Evolutionary conservation across 2,888 invertebrate species (phyloP).

Genomic region (Megaustenia siamemsis): DNA sequence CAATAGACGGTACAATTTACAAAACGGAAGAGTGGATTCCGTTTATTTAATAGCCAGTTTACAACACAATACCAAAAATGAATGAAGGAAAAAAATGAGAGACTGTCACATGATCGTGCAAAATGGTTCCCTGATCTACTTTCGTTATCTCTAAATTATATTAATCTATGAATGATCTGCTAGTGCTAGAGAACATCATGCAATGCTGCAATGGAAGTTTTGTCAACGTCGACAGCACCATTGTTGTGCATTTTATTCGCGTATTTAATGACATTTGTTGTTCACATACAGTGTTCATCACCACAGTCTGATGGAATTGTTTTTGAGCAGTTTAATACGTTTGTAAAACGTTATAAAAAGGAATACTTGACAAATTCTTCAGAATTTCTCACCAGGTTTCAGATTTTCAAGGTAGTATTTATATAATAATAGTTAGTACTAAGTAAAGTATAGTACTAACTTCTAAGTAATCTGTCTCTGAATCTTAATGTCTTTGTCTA

Average conservation of each 20-base stretch:
- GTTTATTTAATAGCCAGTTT: too few relatives aligned
- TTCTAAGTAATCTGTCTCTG: neutral
- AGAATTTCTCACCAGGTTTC: constrained; percentile 31
- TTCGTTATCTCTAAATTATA: neutral
- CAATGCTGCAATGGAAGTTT: neutral
- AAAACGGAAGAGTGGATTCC: too few relatives aligned
- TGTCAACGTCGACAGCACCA: neutral
- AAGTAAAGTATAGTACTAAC: neutral
- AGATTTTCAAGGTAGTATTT: constrained; percentile 34
- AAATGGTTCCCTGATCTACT: constrained; percentile 4
- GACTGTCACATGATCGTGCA: constrained; percentile 30
- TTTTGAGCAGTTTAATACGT: constrained; percentile 24
- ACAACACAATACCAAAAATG: too few relatives aligned
- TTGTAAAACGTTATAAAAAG: constrained; percentile 11
- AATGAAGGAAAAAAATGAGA: too few relatives aligned
- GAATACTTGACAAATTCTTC: constrained; percentile 38
- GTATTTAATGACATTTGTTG: neutral
- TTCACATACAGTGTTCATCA: neutral
- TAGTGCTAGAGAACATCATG: neutral
- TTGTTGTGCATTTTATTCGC: neutral
- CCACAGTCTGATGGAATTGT: neutral
- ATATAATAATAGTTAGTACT: neutral
- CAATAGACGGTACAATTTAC: too few relatives aligned
- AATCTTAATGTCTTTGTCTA: too few relatives aligned
- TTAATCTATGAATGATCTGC: too few relatives aligned